phyloP scores from a whole-genome alignment of 1,140 invertebrate species.

The Pseudoatta argentina region DNA sequence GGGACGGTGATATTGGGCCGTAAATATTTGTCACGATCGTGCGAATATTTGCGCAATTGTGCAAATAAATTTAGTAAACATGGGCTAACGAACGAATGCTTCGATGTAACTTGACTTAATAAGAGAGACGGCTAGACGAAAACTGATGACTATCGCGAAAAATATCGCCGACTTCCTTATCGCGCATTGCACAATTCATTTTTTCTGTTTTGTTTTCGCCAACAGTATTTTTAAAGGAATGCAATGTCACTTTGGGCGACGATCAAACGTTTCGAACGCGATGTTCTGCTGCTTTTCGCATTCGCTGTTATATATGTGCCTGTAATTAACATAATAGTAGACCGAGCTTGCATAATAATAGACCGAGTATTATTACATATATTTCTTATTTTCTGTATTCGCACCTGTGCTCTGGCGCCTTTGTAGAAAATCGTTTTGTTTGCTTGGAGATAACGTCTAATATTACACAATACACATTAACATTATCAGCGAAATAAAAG shows the following conservation, averaged over 20 bases:
- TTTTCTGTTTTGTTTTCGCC: too few relatives aligned
- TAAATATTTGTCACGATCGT: background rate
- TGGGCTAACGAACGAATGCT: background rate
- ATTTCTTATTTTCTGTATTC: slow-evolving; percentile 41
- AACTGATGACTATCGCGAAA: background rate
- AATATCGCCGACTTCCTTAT: background rate
- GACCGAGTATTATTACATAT: background rate
- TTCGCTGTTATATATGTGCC: background rate
- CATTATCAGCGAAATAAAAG: background rate
- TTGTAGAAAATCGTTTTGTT: background rate
- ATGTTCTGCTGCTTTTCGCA: background rate
- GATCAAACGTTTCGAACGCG: background rate
- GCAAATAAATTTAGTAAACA: background rate
- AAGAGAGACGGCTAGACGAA: background rate
- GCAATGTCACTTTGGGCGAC: too few relatives aligned
- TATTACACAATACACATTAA: background rate
- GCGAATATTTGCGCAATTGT: background rate
- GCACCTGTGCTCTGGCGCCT: background rate
- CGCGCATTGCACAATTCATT: background rate
- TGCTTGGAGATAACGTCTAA: slow-evolving; percentile 7
- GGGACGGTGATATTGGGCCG: background rate
- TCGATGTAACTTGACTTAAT: background rate
- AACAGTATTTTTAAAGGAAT: too few relatives aligned
- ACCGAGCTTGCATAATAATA: slow-evolving; percentile 7
- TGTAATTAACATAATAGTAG: background rate